Base-by-base conservation (phyloP, 1,140 invertebrate genomes). In the Magallana angulata region DNA sequence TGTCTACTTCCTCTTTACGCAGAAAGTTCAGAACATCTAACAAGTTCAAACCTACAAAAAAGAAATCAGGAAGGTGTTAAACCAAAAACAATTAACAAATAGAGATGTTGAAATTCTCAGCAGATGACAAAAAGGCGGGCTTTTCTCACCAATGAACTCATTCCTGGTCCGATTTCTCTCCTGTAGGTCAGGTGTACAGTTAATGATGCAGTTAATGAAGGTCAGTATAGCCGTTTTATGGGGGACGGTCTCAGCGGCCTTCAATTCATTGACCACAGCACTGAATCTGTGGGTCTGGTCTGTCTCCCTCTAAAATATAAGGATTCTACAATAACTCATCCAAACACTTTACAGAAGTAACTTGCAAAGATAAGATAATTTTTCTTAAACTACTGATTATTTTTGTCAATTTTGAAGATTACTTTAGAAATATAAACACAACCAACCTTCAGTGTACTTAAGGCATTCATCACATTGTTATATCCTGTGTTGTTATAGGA, bases 181-280 rank as follows among this genome's bases (percentile, higher is more conserved):
- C 88, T 97, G 97, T 81, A 98, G 95, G 48, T 97, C 96, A 16
- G 97, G 96, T 7, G 97, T 97, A 58, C 97, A 97, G 92, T 98
- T 98, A 92, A 99, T 98, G 92, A 99, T 96, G 94, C 98, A 98
- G 95, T 99, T 99, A 95, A 99, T 97, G 95, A 99, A 98, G 62
- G 98, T 98, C 91, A 99, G 95, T 62, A 99, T 94, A 9, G 97
- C 97, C 6, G 97, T 98, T 95, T 97, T 97, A 95, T 99, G 98
- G 92, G 98, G 97, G 57, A 97, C 95, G 30, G 96, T 96, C 48
- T 96, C 96, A 1, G 97, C 96, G 92, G 96, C 96, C 92, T 97
- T 97, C 91, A 99, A 95, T 95, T 99, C 98, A 89, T 97, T 96
- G 80, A 99, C 97, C 68, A 99, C 96, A 90, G 98, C 96, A 92